These are phyloP conservation scores for Mus caroli DNA, from an alignment of 2,797 vertebrate species.

Conservation along the genomic window DNA sequence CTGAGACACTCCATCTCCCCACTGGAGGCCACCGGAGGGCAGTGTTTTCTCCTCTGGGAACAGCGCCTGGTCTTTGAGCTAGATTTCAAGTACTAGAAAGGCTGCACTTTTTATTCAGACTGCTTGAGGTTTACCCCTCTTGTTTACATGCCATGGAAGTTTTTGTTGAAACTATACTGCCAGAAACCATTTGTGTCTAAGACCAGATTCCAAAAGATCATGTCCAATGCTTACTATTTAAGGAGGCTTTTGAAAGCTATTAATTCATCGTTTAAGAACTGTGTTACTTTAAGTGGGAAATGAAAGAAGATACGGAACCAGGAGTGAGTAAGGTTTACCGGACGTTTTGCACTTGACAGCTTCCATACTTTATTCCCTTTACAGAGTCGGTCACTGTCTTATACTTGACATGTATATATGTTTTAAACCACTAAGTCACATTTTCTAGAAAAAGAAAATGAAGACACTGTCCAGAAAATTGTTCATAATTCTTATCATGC, in stretches of 20 bases:
- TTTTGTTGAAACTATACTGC: constrained; percentile 40
- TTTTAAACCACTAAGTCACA: constrained; percentile 45
- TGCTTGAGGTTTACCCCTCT: constrained; percentile 59
- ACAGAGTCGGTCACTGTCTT: constrained; percentile 26
- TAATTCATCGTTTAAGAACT: constrained; percentile 38
- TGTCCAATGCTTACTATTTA: constrained; percentile 32
- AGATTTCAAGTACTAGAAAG: not conserved
- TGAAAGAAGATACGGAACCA: constrained; percentile 47
- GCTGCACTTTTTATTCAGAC: constrained; percentile 6
- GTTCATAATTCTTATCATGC: constrained; percentile 39
- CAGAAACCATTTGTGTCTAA: constrained; percentile 52
- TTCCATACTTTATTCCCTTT: constrained; percentile 57
- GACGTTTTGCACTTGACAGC: constrained; percentile 29
- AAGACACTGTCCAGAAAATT: constrained; percentile 18
- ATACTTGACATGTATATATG: not conserved
- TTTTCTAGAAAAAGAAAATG: constrained; percentile 51
- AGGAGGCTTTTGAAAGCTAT: constrained; percentile 47
- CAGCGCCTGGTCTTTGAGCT: constrained; percentile 64
- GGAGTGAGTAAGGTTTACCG: not conserved
- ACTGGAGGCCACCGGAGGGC: constrained; percentile 82
- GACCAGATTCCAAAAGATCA: constrained; percentile 44
- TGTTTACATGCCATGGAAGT: constrained; percentile 41
- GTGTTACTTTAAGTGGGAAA: constrained; percentile 42
- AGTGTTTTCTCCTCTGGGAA: constrained; percentile 82
- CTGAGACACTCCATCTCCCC: constrained; percentile 69